Percentiles rank a stretch among this genome's conserved stretches.
Conservation (phyloP, 2,113 vertebrate genomes). For the Brachyistius frenatus region DNA sequence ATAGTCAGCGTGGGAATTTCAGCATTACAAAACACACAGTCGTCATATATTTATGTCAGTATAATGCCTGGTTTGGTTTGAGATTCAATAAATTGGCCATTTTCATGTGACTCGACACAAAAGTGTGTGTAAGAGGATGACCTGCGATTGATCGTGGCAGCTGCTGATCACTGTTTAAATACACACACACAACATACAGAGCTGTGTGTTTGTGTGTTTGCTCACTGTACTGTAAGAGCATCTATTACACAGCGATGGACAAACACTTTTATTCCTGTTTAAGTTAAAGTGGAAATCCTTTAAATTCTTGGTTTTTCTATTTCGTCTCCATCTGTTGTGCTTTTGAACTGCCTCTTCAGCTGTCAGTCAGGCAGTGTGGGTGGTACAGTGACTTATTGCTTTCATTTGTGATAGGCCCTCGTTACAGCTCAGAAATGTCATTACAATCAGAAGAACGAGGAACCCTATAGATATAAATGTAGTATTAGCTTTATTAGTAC, state of each 20-base stretch:
- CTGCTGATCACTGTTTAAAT: conserved; percentile 29
- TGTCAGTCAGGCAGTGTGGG: not conserved
- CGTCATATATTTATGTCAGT: not conserved
- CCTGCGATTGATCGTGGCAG: conserved; percentile 15
- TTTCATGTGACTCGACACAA: not conserved
- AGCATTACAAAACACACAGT: too few species aligned
- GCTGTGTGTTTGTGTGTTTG: conserved; percentile 10
- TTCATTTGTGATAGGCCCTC: too few species aligned
- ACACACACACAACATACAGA: conserved; percentile 16
- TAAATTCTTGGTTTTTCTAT: not conserved
- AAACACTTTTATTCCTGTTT: conserved; percentile 19
- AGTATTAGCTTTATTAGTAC: conserved; percentile 7
- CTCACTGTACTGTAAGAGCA: conserved; percentile 28
- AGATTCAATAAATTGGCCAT: not conserved
- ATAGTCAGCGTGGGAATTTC: too few species aligned
- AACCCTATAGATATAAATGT: not conserved
- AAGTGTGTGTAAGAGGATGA: conserved; percentile 28
- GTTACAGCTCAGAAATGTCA: not conserved
- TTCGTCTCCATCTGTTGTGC: conserved; percentile 5
- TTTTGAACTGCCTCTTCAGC: not conserved
- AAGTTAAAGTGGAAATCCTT: conserved; percentile 23
- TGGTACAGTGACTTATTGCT: too few species aligned
- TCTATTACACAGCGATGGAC: conserved; percentile 2
- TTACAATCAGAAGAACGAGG: not conserved
- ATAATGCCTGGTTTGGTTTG: not conserved